Evolutionary conservation across 2,113 vertebrate species (phyloP).

Genomic region (Otolemur garnettii): DNA sequence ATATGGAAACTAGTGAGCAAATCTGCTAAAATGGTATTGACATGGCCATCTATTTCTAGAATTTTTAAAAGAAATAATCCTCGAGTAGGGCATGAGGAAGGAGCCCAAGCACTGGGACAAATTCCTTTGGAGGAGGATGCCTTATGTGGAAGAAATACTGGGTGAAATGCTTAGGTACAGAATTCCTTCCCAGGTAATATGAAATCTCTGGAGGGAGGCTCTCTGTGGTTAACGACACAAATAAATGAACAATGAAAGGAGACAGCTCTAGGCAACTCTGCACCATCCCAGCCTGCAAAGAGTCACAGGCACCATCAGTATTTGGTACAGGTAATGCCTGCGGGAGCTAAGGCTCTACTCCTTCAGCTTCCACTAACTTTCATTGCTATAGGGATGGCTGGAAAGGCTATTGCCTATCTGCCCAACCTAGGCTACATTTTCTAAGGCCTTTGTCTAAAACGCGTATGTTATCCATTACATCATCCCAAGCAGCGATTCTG

Average conservation of each 20-base stretch:
- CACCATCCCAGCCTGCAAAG: accelerated
- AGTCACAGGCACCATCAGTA: not conserved
- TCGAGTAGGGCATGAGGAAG: not conserved
- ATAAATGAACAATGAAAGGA: not conserved
- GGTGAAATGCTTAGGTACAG: not conserved
- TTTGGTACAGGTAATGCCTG: too few species aligned
- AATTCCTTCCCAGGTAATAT: not conserved
- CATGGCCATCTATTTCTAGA: slow-evolving; percentile 40
- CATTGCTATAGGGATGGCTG: not conserved
- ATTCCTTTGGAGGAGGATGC: not conserved
- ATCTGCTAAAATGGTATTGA: slow-evolving; percentile 59
- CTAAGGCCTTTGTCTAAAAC: not conserved
- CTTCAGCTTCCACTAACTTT: not conserved
- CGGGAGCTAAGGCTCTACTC: too few species aligned
- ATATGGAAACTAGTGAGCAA: slow-evolving; percentile 64
- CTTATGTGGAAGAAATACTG: not conserved
- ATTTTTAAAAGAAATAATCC: not conserved
- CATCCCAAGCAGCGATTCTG: not conserved
- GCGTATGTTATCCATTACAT: not conserved
- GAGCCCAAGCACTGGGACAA: not conserved
- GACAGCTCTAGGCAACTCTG: not conserved
- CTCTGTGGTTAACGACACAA: not conserved
- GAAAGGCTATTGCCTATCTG: not conserved
- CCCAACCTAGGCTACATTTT: not conserved
- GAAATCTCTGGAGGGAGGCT: not conserved